phyloP scores from a whole-genome alignment of 2,797 vertebrate species.

The Taenioides sp. region DNA sequence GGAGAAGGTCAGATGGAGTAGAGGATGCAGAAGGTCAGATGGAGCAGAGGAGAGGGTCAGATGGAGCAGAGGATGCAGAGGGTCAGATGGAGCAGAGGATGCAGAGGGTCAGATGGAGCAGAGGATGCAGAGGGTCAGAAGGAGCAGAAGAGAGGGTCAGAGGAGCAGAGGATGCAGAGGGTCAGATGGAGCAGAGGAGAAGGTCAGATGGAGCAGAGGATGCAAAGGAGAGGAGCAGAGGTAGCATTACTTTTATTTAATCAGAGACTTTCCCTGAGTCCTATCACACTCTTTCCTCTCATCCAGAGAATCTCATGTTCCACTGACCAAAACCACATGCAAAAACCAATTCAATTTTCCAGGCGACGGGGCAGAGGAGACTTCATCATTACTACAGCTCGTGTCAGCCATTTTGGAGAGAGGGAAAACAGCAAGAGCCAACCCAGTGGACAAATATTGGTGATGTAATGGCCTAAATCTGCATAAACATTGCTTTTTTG shows the following conservation, averaged over 20 bases:
- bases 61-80: no score
- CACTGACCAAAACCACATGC: not conserved
- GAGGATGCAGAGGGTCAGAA: no score
- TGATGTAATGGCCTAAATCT: not conserved
- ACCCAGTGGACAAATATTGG: not conserved
- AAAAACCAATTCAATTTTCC: constrained; percentile 5
- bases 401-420: not conserved
- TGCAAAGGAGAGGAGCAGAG: no score
- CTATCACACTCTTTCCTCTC: not conserved
- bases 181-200: no score
- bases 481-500: constrained; percentile 1
- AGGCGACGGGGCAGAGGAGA: not conserved
- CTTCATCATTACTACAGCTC: not conserved
- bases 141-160: no score
- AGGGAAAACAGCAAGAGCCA: not conserved
- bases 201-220: no score
- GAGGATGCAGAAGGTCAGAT: no score
- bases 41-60: no score
- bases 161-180: not conserved
- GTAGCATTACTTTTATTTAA: not conserved
- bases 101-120: not conserved
- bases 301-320: not conserved
- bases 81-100: no score
- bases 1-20: no score
- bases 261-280: not conserved